phyloP scores from a whole-genome alignment of 2,797 vertebrate genomes.

The Mormyrus proboscirostris region DNA sequence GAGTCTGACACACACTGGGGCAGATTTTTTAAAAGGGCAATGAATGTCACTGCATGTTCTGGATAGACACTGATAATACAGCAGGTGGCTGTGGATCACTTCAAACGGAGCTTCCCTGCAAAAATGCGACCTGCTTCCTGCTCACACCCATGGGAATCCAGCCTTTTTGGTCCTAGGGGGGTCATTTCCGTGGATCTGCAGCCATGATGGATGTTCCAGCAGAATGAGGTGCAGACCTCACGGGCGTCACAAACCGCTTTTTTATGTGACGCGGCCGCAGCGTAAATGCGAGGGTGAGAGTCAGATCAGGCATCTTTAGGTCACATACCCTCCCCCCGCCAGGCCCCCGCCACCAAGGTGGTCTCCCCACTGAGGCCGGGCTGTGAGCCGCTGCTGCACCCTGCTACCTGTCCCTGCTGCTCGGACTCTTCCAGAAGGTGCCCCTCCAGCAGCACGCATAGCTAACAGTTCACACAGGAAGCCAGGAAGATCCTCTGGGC shows the following conservation, averaged over 20 bases:
- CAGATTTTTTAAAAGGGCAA: background rate
- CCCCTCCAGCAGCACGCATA: background rate
- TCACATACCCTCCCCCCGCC: background rate
- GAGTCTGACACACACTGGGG: background rate
- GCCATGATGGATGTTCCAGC: conserved; percentile 45
- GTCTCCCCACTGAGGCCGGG: too few relatives aligned
- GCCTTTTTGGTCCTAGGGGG: conserved; percentile 15
- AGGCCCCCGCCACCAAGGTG: background rate
- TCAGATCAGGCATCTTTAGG: background rate
- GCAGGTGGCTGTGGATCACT: background rate
- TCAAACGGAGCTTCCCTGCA: background rate
- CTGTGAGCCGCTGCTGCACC: background rate
- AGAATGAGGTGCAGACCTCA: conserved; percentile 47
- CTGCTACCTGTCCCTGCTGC: background rate
- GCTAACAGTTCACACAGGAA: background rate
- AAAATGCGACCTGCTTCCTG: background rate
- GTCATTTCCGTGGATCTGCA: conserved; percentile 38
- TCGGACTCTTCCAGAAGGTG: background rate
- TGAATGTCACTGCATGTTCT: background rate
- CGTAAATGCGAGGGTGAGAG: background rate
- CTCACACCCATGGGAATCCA: background rate
- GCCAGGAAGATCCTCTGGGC: background rate
- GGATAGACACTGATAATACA: background rate
- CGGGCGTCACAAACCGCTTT: conserved; percentile 47
- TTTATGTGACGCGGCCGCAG: conserved; percentile 39